These are phyloP conservation scores for Frankliniella intonsa DNA, from an alignment of 2,888 invertebrate species.

Conservation along the genomic window DNA sequence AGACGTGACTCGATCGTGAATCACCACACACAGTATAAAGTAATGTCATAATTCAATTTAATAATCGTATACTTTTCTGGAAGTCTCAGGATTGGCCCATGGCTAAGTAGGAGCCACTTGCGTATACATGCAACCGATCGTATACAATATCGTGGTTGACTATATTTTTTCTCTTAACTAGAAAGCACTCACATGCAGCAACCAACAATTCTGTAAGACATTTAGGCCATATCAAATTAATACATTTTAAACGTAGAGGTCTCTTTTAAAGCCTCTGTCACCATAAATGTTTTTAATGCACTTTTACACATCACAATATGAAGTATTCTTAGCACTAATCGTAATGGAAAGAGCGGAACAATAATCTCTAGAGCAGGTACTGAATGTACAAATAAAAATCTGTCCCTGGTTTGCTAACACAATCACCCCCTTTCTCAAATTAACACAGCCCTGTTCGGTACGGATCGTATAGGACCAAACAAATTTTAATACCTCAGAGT, in stretches of 20 bases:
- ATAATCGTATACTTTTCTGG: slow-evolving; percentile 25
- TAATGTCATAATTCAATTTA: not conserved
- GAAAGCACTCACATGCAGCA: not conserved
- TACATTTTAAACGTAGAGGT: not conserved
- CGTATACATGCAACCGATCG: not conserved
- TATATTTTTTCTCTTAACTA: not conserved
- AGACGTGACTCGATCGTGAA: not conserved
- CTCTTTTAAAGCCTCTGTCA: not conserved
- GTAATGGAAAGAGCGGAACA: slow-evolving; percentile 12
- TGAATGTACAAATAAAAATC: slow-evolving; percentile 15
- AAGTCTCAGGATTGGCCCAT: slow-evolving; percentile 14
- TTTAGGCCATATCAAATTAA: slow-evolving; percentile 8
- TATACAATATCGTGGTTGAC: not conserved
- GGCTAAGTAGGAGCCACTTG: not conserved
- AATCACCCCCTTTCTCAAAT: not conserved
- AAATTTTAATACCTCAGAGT: no score
- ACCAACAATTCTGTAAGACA: not conserved
- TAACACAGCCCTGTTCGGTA: no score
- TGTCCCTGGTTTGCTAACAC: not conserved
- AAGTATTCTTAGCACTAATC: not conserved
- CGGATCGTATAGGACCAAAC: no score
- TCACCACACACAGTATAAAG: not conserved
- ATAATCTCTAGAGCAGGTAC: slow-evolving; percentile 26
- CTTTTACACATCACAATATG: slow-evolving; percentile 1
- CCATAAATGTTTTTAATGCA: not conserved